These are phyloP conservation scores for Anthoptus insignis DNA, from an alignment of 2,888 invertebrate genomes.

Conservation along the genomic window DNA sequence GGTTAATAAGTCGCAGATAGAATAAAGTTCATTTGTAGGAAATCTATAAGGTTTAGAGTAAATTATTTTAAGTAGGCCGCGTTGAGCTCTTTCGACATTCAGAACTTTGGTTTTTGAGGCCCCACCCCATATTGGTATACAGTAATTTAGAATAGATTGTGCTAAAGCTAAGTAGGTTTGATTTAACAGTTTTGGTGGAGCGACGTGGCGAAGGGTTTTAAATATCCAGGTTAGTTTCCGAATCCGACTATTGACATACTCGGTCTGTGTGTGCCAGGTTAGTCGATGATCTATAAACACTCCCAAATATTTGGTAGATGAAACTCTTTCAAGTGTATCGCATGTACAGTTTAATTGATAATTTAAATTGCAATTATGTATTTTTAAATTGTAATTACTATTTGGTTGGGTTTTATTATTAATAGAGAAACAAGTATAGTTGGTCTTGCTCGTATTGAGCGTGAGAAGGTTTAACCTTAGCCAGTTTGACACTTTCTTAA, in stretches of 20 bases:
- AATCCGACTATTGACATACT: neutral
- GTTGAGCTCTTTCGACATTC: constrained; percentile 28
- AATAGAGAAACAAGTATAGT: constrained; percentile 15
- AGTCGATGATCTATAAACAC: constrained; percentile 13
- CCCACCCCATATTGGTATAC: constrained; percentile 33
- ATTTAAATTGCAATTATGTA: constrained; percentile 1
- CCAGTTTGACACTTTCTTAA: constrained; percentile 26
- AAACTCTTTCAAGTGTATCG: constrained; percentile 3
- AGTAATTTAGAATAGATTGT: constrained; percentile 31
- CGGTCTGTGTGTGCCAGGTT: neutral
- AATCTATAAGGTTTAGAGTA: constrained; percentile 20
- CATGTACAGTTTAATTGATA: neutral
- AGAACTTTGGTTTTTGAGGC: constrained; percentile 29
- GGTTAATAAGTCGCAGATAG: no score
- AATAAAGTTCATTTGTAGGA: neutral
- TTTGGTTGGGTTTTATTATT: constrained; percentile 3
- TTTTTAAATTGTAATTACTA: constrained; percentile 3
- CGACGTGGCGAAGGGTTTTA: constrained; percentile 16
- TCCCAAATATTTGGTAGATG: constrained; percentile 21
- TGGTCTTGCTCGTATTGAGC: constrained; percentile 38
- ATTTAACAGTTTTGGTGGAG: constrained; percentile 21
- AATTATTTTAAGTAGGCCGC: constrained; percentile 33
- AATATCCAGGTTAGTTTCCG: constrained; percentile 22
- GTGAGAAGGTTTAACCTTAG: constrained; percentile 31
- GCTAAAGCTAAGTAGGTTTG: constrained; percentile 31